Evolutionary conservation across 1,140 invertebrate genomes (phyloP).

Genomic region (Eriosoma lanigerum): DNA sequence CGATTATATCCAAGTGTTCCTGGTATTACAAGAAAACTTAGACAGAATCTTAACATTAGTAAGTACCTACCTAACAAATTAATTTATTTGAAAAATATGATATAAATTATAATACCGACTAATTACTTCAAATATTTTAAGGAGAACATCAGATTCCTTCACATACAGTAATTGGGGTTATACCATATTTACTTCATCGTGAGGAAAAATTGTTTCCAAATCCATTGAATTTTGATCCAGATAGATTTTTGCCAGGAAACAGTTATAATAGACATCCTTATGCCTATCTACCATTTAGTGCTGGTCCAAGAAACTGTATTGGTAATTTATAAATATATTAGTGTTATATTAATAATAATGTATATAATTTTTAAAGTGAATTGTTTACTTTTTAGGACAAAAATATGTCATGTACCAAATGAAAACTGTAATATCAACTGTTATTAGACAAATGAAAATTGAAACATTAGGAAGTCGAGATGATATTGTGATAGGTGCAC

Average conservation of each 20-base stretch:
- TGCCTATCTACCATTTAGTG: slow-evolving; percentile 64
- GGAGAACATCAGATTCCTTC: slow-evolving; percentile 61
- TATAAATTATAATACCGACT: no score
- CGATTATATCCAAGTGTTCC: slow-evolving; percentile 69
- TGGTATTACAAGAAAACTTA: slow-evolving; percentile 64
- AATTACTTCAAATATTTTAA: no score
- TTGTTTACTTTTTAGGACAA: slow-evolving; percentile 59
- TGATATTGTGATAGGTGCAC: slow-evolving; percentile 26
- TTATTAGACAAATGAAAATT: slow-evolving; percentile 39
- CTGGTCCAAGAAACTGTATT: slow-evolving; percentile 62
- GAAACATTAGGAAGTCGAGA: slow-evolving; percentile 40
- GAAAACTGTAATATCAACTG: slow-evolving; percentile 47
- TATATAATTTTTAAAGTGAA: background rate
- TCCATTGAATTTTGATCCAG: slow-evolving; percentile 64
- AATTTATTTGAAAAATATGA: no score
- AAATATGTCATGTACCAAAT: slow-evolving; percentile 40
- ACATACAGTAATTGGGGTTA: slow-evolving; percentile 61
- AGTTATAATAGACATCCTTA: slow-evolving; percentile 57
- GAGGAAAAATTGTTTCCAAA: slow-evolving; percentile 63
- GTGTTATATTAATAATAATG: background rate
- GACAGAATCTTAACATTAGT: slow-evolving; percentile 66
- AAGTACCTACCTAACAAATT: slow-evolving; percentile 53
- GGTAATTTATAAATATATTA: slow-evolving; percentile 55
- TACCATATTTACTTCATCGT: slow-evolving; percentile 63
- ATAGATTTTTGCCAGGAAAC: slow-evolving; percentile 65